Conservation (phyloP, 2,888 invertebrate genomes). For the Pantelozetes paolii region DNA sequence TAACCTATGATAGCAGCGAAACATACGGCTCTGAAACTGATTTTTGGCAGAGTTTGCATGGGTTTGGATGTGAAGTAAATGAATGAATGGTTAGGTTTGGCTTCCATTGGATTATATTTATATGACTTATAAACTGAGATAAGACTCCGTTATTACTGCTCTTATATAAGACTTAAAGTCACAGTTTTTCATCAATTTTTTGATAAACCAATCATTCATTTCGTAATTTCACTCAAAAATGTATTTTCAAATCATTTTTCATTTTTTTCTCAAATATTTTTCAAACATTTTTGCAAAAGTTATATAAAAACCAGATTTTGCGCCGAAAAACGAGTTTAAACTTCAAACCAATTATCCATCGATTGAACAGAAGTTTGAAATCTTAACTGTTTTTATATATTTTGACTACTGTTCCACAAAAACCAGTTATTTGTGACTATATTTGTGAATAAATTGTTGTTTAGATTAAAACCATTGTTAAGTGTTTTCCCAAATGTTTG, state of each 20-base stretch:
- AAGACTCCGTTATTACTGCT: no score
- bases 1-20: not conserved
- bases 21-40: conserved; percentile 14
- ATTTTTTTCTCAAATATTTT: not conserved
- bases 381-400: not conserved
- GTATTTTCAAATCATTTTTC: not conserved
- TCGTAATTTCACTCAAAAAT: not conserved
- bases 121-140: not conserved
- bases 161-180: not conserved
- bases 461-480: not conserved
- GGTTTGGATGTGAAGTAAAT: not conserved
- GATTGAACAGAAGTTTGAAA: not conserved
- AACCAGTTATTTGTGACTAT: not conserved
- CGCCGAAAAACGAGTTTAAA: not conserved
- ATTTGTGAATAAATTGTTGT: not conserved
- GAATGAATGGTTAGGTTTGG: conserved; percentile 22
- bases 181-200: not conserved
- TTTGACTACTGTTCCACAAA: not conserved
- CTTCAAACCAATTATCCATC: not conserved
- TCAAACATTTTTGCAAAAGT: not conserved
- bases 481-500: not conserved
- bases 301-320: conserved; percentile 12
- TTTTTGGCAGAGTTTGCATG: conserved; percentile 24
- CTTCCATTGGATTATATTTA: conserved; percentile 1
- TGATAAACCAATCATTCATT: not conserved